phyloP scores from a whole-genome alignment of 2,797 vertebrate species.

The Cephalopachus bancanus region DNA sequence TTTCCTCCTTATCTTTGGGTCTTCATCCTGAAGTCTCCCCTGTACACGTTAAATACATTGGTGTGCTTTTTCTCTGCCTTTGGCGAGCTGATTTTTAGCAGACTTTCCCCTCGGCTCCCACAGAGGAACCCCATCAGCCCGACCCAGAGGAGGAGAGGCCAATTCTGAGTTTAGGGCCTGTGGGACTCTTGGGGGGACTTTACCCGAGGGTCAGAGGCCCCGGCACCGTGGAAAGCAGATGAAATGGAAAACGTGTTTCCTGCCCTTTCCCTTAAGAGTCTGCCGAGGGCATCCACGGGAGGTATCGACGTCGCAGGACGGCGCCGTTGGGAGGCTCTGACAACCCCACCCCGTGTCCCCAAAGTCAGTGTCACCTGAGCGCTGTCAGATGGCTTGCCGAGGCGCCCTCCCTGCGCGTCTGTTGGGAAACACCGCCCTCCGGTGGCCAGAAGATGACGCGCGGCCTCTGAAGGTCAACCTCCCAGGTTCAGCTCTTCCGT shows the following conservation, averaged over 20 bases:
- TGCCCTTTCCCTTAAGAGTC: neutral
- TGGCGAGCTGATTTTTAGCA: neutral
- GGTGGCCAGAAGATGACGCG: conserved; percentile 74
- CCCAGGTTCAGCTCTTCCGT: fast-evolving
- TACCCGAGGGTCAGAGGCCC: too few species aligned
- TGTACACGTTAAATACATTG: neutral
- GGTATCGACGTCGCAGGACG: fast-evolving
- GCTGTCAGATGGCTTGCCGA: too few species aligned
- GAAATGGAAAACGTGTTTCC: fast-evolving
- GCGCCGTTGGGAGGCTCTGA: neutral
- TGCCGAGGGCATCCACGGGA: neutral
- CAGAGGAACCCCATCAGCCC: too few species aligned
- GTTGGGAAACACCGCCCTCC: conserved; percentile 81
- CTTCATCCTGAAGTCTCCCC: neutral
- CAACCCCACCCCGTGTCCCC: too few species aligned
- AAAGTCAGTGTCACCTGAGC: fast-evolving
- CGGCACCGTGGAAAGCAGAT: neutral
- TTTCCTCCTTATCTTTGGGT: neutral
- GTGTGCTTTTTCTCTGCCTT: neutral
- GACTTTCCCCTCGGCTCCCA: too few species aligned
- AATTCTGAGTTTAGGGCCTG: neutral
- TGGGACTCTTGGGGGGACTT: too few species aligned
- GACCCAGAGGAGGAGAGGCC: neutral
- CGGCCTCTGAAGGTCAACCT: neutral
- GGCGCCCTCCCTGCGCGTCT: neutral